A percentile compares a stretch with the other conserved stretches of the same genome.
Evolutionary conservation across 2,888 invertebrate genomes (phyloP).

Genomic region (Aporophyla nigra): DNA sequence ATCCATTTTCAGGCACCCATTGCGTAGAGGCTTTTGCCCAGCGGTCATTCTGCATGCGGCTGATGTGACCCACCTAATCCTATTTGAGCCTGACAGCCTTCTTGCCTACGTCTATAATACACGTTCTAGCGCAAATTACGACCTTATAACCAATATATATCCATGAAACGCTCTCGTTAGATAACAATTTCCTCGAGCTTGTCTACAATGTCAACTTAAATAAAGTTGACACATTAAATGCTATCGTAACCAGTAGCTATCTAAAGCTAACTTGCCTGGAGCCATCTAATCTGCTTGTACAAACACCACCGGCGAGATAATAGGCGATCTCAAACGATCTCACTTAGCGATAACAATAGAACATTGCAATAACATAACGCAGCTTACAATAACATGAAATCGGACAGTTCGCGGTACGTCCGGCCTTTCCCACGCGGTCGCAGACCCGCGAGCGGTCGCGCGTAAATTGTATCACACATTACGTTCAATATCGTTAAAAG

Average conservation of each 20-base stretch:
- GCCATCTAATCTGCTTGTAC: constrained; percentile 60
- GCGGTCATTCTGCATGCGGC: background rate
- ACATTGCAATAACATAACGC: constrained; percentile 63
- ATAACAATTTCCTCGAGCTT: constrained; percentile 50
- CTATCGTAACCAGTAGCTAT: constrained; percentile 56
- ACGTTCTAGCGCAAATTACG: background rate
- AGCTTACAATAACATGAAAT: constrained; percentile 70
- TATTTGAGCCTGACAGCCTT: background rate
- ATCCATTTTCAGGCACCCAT: background rate
- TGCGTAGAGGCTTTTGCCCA: background rate
- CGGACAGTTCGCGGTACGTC: constrained; percentile 70
- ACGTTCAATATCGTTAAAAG: constrained; percentile 80
- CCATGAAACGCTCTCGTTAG: constrained; percentile 11
- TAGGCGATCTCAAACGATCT: constrained; percentile 59
- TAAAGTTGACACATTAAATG: constrained; percentile 52
- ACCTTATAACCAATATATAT: constrained; percentile 24
- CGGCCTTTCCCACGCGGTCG: constrained; percentile 86
- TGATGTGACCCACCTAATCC: background rate
- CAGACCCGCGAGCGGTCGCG: constrained; percentile 76
- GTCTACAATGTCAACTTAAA: constrained; percentile 54
- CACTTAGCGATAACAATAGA: constrained; percentile 60
- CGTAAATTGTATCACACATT: constrained; percentile 69
- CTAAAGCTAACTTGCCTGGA: constrained; percentile 56
- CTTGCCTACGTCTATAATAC: too few relatives aligned
- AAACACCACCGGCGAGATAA: constrained; percentile 59